phyloP scores from a whole-genome alignment of 35 echinoderm and acorn worm species.

The Diadema setosum region DNA sequence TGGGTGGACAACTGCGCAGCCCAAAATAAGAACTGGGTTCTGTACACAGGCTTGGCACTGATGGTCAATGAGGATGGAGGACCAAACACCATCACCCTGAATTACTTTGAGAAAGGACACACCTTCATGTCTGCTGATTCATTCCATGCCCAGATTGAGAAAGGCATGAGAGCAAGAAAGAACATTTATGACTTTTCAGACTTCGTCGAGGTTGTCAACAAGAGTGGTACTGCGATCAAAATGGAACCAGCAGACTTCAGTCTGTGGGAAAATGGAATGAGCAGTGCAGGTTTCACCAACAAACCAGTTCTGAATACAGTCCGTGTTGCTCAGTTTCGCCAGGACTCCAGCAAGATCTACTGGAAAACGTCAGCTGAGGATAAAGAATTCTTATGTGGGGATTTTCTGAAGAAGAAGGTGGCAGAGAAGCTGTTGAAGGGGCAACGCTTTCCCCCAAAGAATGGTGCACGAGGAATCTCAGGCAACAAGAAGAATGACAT shows the following conservation, averaged over 20 bases:
- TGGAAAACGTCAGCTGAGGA: neutral
- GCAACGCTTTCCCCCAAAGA: neutral
- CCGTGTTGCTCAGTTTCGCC: neutral
- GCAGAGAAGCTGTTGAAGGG: neutral
- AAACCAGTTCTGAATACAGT: neutral
- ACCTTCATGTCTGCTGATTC: slow-evolving; percentile 14
- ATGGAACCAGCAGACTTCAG: neutral
- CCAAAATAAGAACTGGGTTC: slow-evolving; percentile 30
- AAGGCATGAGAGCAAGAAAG: neutral
- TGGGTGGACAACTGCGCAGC: neutral
- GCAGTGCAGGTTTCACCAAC: neutral
- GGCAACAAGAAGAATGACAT: slow-evolving; percentile 1
- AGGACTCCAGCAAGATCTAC: neutral
- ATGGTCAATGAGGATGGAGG: neutral
- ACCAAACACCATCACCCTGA: neutral
- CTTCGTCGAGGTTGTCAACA: neutral
- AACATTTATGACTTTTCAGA: neutral
- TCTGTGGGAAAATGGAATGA: neutral
- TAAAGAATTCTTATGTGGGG: neutral
- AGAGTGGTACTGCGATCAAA: neutral
- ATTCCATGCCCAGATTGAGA: slow-evolving; percentile 22
- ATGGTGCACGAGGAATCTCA: neutral
- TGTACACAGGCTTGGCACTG: neutral
- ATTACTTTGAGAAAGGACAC: slow-evolving; percentile 27
- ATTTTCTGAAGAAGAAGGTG: slow-evolving; percentile 6